Conservation (phyloP, 2,888 invertebrate species). For the Thumatha senex region DNA sequence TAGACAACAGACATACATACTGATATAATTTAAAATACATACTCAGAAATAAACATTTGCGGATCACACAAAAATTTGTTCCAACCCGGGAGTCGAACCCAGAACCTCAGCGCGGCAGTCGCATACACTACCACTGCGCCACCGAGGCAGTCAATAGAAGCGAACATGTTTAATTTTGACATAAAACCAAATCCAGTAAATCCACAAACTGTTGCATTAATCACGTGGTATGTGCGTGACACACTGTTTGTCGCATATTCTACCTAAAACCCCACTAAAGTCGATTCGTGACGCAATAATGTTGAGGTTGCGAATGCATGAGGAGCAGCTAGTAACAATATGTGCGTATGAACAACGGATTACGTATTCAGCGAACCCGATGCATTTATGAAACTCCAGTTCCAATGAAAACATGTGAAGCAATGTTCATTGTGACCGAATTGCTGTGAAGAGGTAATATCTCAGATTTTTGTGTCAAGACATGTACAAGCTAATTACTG, state of each 20-base stretch:
- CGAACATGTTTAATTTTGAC: too few species aligned
- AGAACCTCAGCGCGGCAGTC: too few species aligned
- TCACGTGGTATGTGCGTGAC: conserved; percentile 11
- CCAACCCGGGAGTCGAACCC: too few species aligned
- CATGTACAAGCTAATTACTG: neutral
- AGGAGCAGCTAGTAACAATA: conserved; percentile 37
- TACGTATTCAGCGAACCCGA: neutral
- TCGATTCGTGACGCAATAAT: conserved; percentile 26
- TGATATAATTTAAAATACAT: too few species aligned
- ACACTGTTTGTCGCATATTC: conserved; percentile 47
- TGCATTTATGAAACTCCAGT: conserved; percentile 3
- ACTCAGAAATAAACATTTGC: too few species aligned
- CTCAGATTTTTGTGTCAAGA: neutral
- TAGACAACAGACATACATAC: too few species aligned
- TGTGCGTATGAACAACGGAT: conserved; percentile 13
- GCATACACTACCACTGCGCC: too few species aligned
- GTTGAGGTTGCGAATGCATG: conserved; percentile 40
- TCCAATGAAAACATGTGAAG: neutral
- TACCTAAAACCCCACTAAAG: conserved; percentile 29
- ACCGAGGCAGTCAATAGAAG: too few species aligned
- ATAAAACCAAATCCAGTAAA: too few species aligned
- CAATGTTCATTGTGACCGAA: neutral
- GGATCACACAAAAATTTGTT: too few species aligned
- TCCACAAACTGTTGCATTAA: too few species aligned
- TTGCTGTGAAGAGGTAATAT: neutral